Conservation (phyloP, 2,113 vertebrate species). For the Pontoporia blainvillei region DNA sequence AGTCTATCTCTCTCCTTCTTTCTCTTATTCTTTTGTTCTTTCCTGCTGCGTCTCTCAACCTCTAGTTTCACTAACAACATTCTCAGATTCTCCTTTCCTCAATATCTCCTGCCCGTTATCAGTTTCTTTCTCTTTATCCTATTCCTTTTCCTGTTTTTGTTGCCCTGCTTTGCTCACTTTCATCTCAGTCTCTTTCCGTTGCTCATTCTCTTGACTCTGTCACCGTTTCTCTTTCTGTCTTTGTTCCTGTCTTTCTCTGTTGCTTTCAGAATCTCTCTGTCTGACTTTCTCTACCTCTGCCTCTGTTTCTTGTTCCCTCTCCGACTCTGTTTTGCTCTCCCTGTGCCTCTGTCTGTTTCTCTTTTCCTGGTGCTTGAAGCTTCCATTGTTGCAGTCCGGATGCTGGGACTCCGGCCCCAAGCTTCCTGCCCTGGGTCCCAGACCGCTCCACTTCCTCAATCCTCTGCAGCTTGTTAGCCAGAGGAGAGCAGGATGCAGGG, state of each 20-base stretch:
- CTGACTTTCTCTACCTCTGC: not conserved
- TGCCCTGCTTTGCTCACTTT: not conserved
- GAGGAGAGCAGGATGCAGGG: slow-evolving; percentile 74
- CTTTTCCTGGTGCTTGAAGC: slow-evolving; percentile 55
- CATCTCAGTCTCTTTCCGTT: not conserved
- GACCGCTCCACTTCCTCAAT: slow-evolving; percentile 64
- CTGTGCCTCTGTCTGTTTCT: not conserved
- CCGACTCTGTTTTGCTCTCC: not conserved
- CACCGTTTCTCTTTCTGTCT: not conserved
- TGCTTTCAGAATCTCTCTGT: not conserved
- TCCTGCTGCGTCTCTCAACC: not conserved
- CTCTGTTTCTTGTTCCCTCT: not conserved
- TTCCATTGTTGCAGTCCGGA: slow-evolving; percentile 70
- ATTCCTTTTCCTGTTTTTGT: not conserved
- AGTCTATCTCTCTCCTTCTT: not conserved
- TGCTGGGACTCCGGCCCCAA: slow-evolving; percentile 50
- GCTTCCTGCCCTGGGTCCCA: slow-evolving; percentile 61
- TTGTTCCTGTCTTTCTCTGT: not conserved
- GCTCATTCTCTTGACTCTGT: not conserved
- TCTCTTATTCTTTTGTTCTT: slow-evolving; percentile 35
- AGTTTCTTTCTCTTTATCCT: not conserved
- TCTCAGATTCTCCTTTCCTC: not conserved
- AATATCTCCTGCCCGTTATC: not conserved
- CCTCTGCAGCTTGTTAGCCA: slow-evolving; percentile 62
- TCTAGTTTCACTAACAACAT: not conserved